A percentile compares a stretch with the other conserved stretches of the same genome.
These are phyloP conservation scores for Cheilosia grossa DNA, from an alignment of 2,888 invertebrate genomes.

Conservation along the genomic window DNA sequence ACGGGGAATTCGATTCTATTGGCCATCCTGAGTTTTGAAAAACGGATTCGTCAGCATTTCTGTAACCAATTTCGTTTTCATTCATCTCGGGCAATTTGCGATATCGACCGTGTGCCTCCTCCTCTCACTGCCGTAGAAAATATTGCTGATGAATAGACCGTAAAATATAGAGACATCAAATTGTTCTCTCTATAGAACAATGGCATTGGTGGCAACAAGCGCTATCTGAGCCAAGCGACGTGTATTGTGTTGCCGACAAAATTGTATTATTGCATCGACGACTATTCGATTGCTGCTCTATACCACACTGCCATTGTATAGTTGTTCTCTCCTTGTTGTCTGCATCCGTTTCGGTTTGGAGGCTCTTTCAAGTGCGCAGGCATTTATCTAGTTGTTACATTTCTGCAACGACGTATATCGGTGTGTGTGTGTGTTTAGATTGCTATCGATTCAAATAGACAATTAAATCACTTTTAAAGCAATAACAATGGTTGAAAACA, in stretches of 20 bases:
- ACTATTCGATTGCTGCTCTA: constrained; percentile 59
- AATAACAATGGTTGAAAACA: constrained; percentile 40
- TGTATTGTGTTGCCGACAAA: constrained; percentile 60
- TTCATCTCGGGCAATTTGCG: constrained; percentile 15
- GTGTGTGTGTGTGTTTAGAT: constrained; percentile 32
- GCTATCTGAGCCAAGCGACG: constrained; percentile 34
- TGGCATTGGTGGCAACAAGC: constrained; percentile 57
- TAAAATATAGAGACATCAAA: constrained; percentile 70
- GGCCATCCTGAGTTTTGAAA: no score
- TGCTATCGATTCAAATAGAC: constrained; percentile 66
- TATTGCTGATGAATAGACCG: constrained; percentile 39
- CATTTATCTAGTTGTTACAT: constrained; percentile 73
- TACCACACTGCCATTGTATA: constrained; percentile 13
- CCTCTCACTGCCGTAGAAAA: constrained; percentile 4
- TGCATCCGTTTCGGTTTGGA: constrained; percentile 5
- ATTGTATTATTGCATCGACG: constrained; percentile 51
- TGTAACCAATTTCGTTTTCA: background rate
- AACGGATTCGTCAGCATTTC: no score
- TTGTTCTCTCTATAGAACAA: constrained; percentile 64
- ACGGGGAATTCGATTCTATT: no score
- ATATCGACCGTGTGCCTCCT: background rate
- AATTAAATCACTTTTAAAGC: constrained; percentile 64
- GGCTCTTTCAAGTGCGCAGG: constrained; percentile 50
- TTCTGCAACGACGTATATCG: constrained; percentile 11
- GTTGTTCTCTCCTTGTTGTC: background rate